Evolutionary conservation across 2,797 vertebrate species (phyloP), one percentile per base, ranked within the genome.

Genomic region (Semaprochilodus insignis): DNA sequence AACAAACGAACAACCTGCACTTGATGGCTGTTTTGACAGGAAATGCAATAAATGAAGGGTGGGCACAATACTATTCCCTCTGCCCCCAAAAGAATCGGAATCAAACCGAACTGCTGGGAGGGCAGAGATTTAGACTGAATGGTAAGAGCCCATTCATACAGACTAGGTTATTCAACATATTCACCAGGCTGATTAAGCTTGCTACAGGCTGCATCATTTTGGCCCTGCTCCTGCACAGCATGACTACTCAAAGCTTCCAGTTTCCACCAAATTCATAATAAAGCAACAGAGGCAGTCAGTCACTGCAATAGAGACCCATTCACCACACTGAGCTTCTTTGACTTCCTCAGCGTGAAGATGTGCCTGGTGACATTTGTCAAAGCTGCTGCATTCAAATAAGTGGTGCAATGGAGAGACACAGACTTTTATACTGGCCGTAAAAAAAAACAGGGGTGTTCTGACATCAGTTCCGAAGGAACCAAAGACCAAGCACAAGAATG

Each of bases 331-430:
- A 52, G 66, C 73, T 73, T 77, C 74, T 75, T 25, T 72, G 63
- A 71, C 62, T 65, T 83, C 69, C 55, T 63, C 40, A 31, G 60
- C 36, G 55, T 67, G 67, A 82, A 70, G 75, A 54, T 31, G 81
- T 78, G 78, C 71, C 81, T 83, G 76, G 79, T 78, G 66, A 73
- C 60, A 51, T 81, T 70, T 83, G 72, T 83, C 27, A 25, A 36
- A 75, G 55, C 54, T 48, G 52, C 36, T n/a, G 31, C 15, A 16
- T 70, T 78, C 57, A 14, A 25, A 57, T 78, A 52, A 76, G 57
- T 78, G 65, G 82, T 25, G 70, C 34, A 78, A 76, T 59, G 55
- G 77, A 34, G 81, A 1, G 23, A 57, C 6, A 31, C 31, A 34
- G 69, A 31, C 67, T 48, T 74, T 57, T 71, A 79, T 36, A 65